These are phyloP conservation scores for Philaethria dido DNA, from an alignment of 2,888 invertebrate species.

Conservation along the genomic window DNA sequence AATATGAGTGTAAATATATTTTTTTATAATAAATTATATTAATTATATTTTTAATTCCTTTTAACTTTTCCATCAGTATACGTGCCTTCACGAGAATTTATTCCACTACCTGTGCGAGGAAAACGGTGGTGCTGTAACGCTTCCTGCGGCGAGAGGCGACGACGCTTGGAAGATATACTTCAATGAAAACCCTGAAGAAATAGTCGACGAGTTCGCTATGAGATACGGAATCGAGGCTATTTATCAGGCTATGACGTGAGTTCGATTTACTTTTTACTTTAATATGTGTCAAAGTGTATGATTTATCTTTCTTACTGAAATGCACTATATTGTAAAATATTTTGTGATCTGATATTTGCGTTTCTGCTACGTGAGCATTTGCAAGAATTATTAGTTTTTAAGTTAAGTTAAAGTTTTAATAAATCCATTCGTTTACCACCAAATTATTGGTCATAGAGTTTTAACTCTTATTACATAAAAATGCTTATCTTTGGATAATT, in stretches of 20 bases:
- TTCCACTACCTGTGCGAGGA: slow-evolving; percentile 99
- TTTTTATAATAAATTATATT: too few relatives aligned
- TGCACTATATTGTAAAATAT: not conserved
- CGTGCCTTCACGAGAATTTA: slow-evolving; percentile 99
- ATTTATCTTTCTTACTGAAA: not conserved
- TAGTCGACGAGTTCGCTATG: slow-evolving; percentile 99
- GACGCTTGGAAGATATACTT: slow-evolving; percentile 99
- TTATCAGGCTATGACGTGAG: slow-evolving; percentile 99
- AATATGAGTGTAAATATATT: too few relatives aligned
- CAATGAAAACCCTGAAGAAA: slow-evolving; percentile 98
- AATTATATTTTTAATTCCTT: not conserved
- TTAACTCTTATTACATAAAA: too few relatives aligned
- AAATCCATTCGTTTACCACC: too few relatives aligned
- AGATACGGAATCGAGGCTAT: slow-evolving; percentile 99
- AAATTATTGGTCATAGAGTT: too few relatives aligned
- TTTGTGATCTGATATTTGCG: not conserved
- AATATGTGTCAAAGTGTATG: slow-evolving; percentile 16
- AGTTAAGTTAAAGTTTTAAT: too few relatives aligned
- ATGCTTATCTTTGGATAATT: too few relatives aligned
- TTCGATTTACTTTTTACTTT: slow-evolving; percentile 44
- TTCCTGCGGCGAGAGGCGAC: slow-evolving; percentile 97
- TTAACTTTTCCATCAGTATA: slow-evolving; percentile 85
- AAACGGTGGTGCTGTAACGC: slow-evolving; percentile 93
- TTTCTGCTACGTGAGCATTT: too few relatives aligned
- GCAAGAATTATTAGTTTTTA: too few relatives aligned